A percentile compares a stretch with the other conserved stretches of the same genome.
Evolutionary conservation across 2,888 invertebrate genomes (phyloP).

Genomic region (Stenichneumon culpator): DNA sequence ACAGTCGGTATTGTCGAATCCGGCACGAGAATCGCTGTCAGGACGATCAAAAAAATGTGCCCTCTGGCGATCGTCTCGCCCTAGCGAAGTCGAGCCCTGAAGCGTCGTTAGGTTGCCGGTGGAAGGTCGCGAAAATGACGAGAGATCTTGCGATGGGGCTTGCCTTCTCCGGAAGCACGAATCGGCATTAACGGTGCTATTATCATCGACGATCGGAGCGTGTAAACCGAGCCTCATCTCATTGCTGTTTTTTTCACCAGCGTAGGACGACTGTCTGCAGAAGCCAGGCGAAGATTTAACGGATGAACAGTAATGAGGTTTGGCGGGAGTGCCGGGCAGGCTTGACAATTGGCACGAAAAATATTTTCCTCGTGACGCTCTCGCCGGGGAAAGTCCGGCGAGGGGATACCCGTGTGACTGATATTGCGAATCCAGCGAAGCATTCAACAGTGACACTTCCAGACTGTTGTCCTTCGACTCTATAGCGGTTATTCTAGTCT

Average conservation of each 20-base stretch:
- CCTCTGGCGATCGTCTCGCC: neutral
- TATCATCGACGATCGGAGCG: slow-evolving; percentile 41
- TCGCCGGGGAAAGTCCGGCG: slow-evolving; percentile 1
- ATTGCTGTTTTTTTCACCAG: slow-evolving; percentile 66
- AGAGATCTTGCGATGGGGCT: slow-evolving; percentile 70
- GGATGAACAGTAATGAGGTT: slow-evolving; percentile 76
- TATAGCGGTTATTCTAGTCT: slow-evolving; percentile 86
- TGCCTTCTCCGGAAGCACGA: slow-evolving; percentile 72
- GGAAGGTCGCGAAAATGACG: slow-evolving; percentile 70
- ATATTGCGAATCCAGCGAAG: slow-evolving; percentile 47
- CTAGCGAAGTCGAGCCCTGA: neutral
- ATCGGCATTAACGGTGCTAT: slow-evolving; percentile 73
- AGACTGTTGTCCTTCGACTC: slow-evolving; percentile 84
- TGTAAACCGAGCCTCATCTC: slow-evolving; percentile 58
- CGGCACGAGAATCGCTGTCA: neutral
- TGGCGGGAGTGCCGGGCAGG: slow-evolving; percentile 77
- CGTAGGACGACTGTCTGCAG: slow-evolving; percentile 53
- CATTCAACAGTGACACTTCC: slow-evolving; percentile 71
- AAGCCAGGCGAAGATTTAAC: slow-evolving; percentile 80
- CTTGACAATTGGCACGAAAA: slow-evolving; percentile 77
- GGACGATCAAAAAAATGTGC: neutral
- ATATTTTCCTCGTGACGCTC: slow-evolving; percentile 71
- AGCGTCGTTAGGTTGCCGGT: neutral
- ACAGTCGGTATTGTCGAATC: slow-evolving; percentile 28
- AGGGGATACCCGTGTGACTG: slow-evolving; percentile 29